These are phyloP conservation scores for Agonopterix heracliana DNA, from an alignment of 2,888 invertebrate genomes.

Conservation along the genomic window DNA sequence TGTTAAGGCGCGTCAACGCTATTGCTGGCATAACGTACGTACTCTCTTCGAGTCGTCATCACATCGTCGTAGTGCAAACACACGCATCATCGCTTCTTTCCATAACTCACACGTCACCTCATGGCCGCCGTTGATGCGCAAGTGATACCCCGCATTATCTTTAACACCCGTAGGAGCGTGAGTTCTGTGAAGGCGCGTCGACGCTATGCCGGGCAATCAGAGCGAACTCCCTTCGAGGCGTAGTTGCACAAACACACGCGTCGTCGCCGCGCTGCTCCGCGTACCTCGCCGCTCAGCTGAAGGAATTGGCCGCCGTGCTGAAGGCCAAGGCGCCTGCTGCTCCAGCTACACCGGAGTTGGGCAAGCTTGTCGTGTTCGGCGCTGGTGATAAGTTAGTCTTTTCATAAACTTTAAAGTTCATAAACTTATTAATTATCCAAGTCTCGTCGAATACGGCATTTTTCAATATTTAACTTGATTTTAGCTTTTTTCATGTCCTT, in stretches of 20 bases:
- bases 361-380: slow-evolving; percentile 64
- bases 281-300: slow-evolving; percentile 80
- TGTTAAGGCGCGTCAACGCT: slow-evolving; percentile 87
- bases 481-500: too few species aligned
- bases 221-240: slow-evolving; percentile 80
- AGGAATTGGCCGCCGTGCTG: slow-evolving; percentile 55
- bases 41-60: slow-evolving; percentile 82
- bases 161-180: slow-evolving; percentile 78
- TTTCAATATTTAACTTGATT: too few species aligned
- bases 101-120: slow-evolving; percentile 25
- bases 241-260: slow-evolving; percentile 86
- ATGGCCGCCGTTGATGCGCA: too few species aligned
- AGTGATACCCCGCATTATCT: too few species aligned
- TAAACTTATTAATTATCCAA: too few species aligned
- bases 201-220: slow-evolving; percentile 82
- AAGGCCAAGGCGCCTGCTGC: slow-evolving; percentile 49
- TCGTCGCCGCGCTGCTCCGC: slow-evolving; percentile 87
- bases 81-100: slow-evolving; percentile 87
- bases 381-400: slow-evolving; percentile 63
- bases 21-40: slow-evolving; percentile 79
- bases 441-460: too few species aligned
- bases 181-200: slow-evolving; percentile 88
- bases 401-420: neutral
- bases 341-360: slow-evolving; percentile 57
- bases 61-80: slow-evolving; percentile 74